phyloP scores from a whole-genome alignment of 2,113 vertebrate genomes.

The Galeopterus variegatus region DNA sequence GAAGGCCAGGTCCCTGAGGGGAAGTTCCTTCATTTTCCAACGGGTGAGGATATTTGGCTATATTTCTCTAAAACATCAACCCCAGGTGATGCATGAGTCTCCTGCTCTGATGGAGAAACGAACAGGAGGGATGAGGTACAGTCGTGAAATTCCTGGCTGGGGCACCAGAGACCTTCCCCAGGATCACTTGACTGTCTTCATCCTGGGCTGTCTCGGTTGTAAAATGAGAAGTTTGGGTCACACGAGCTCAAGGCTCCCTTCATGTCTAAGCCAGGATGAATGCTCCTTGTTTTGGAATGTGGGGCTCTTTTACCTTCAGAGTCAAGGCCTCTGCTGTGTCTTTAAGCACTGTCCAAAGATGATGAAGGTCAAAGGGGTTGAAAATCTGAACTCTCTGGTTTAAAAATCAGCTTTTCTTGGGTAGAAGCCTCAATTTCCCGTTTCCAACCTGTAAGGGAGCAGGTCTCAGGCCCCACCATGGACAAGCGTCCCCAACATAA shows the following conservation, averaged over 20 bases:
- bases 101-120: background rate
- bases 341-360: slow-evolving; percentile 1
- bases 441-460: background rate
- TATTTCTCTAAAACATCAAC: background rate
- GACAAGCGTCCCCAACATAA: background rate
- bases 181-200: background rate
- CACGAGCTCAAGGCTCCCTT: background rate
- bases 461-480: background rate
- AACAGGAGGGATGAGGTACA: background rate
- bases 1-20: background rate
- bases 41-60: background rate
- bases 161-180: background rate
- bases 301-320: slow-evolving; percentile 26
- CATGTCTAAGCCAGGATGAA: background rate
- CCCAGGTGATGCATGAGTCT: background rate
- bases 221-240: background rate
- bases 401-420: background rate
- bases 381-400: background rate
- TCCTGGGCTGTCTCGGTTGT: background rate
- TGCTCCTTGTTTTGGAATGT: background rate
- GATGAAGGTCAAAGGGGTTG: background rate
- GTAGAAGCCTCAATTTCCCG: background rate
- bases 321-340: background rate
- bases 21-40: slow-evolving; percentile 30
- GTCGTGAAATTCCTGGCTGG: background rate